Evolutionary conservation across 1,140 invertebrate genomes (phyloP).

Genomic region (Rhopalosiphum maidis): DNA sequence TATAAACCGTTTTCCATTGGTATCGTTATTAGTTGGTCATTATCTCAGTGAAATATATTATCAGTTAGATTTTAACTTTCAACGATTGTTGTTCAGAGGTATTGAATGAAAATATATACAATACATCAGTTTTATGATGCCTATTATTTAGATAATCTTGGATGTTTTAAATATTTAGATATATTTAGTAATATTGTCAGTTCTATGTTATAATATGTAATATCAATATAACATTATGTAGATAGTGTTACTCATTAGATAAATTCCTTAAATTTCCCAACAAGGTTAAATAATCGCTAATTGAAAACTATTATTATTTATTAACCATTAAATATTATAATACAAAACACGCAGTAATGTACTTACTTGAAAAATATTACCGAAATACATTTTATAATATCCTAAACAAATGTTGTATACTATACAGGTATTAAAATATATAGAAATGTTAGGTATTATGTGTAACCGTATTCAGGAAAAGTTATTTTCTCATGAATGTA

Average conservation of each 20-base stretch:
- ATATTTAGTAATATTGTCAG: no score
- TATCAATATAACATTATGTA: background rate
- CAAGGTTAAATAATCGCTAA: slow-evolving; percentile 8
- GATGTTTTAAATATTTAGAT: background rate
- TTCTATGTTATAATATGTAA: background rate
- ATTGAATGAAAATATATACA: background rate
- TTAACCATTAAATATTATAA: background rate
- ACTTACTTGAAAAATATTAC: background rate
- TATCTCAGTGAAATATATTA: background rate
- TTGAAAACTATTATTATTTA: background rate
- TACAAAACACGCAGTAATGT: background rate
- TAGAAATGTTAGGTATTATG: background rate
- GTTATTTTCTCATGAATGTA: background rate
- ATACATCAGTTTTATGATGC: background rate
- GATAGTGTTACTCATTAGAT: background rate
- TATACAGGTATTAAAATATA: background rate
- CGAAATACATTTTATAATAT: background rate
- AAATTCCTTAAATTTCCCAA: background rate
- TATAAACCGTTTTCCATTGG: background rate
- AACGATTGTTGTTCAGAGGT: background rate
- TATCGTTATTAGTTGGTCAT: background rate
- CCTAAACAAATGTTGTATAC: background rate
- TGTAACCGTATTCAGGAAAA: background rate
- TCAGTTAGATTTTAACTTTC: background rate
- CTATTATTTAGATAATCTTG: background rate